Conservation (phyloP, 2,797 vertebrate species). For the Syndactyla subalaris region DNA sequence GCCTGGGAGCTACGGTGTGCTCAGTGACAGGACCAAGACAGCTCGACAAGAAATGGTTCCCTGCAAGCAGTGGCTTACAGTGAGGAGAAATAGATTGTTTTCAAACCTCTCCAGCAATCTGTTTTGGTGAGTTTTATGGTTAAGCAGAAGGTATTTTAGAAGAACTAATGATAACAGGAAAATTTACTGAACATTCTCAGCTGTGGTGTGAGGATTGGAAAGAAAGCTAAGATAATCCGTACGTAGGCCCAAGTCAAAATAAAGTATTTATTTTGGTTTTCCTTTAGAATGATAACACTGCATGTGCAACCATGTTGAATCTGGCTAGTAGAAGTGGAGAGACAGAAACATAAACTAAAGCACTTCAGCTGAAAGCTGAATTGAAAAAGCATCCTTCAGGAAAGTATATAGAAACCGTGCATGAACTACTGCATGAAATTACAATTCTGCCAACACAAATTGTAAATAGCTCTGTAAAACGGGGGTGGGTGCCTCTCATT, state of each 20-base stretch:
- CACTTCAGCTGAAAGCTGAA: neutral
- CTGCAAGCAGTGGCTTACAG: neutral
- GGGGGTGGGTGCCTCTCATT: neutral
- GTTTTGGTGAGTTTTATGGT: neutral
- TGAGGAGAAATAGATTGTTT: neutral
- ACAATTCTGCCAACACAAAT: neutral
- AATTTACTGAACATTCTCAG: neutral
- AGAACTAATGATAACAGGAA: neutral
- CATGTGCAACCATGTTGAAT: neutral
- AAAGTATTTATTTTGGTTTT: constrained; percentile 1
- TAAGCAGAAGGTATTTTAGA: neutral
- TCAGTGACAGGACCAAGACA: neutral
- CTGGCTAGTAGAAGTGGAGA: neutral
- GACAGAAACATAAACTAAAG: neutral
- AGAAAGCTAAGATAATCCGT: neutral
- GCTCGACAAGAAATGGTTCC: neutral
- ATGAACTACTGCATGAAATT: neutral
- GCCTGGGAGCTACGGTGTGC: neutral
- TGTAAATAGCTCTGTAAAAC: neutral
- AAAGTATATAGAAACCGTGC: neutral
- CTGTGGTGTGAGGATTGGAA: neutral
- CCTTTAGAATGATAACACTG: neutral
- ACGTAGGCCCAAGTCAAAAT: neutral
- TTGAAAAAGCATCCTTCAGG: neutral
- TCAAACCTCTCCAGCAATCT: neutral